Evolutionary conservation across 2,113 vertebrate genomes (phyloP).

Genomic region (Albula glossodonta): DNA sequence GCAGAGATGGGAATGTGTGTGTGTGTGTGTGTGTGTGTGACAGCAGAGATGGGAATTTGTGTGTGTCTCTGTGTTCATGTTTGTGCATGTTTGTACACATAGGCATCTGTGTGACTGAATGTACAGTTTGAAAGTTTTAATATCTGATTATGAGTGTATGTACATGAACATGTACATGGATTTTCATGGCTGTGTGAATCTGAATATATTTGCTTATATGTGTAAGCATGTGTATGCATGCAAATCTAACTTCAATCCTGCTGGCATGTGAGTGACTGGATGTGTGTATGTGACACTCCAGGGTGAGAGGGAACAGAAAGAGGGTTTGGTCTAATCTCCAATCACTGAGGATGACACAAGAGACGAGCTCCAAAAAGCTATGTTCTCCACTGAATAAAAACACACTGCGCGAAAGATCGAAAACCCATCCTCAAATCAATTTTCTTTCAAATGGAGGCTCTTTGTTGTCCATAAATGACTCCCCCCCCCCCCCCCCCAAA

Average conservation of each 20-base stretch:
- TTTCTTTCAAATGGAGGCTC: constrained; percentile 37
- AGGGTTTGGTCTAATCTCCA: not conserved
- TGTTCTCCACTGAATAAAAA: not conserved
- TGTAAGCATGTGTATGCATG: too few species aligned
- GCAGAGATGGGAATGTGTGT: not conserved
- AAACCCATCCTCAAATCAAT: constrained; percentile 41
- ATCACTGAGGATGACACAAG: constrained; percentile 10
- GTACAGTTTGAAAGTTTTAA: not conserved
- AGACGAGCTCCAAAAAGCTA: not conserved
- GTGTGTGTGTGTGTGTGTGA: not conserved
- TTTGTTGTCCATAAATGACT: constrained; percentile 46
- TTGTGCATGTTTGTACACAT: not conserved
- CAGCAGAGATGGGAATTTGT: not conserved
- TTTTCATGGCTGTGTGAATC: too few species aligned
- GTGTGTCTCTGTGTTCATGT: not conserved
- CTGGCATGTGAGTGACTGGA: too few species aligned
- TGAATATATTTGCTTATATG: too few species aligned
- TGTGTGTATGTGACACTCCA: too few species aligned
- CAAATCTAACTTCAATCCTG: too few species aligned
- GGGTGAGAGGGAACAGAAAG: not conserved
- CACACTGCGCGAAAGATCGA: constrained; percentile 2
- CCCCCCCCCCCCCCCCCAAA: constrained; percentile 12
- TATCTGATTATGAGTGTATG: not conserved
- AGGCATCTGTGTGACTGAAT: not conserved
- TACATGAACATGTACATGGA: not conserved